Conservation (phyloP, 2,888 invertebrate species). For the Labia minor region DNA sequence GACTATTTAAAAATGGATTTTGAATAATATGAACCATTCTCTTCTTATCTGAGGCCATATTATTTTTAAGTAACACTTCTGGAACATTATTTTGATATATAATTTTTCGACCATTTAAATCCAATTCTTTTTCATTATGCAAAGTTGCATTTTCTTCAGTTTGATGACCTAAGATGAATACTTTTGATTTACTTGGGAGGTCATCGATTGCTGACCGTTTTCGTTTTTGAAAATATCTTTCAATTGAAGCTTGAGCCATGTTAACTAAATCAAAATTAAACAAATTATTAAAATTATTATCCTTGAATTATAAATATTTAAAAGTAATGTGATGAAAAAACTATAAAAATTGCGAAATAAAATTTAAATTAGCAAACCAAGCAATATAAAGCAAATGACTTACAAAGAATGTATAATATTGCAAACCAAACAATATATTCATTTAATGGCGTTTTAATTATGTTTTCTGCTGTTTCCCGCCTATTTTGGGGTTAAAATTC, state of each 20-base stretch:
- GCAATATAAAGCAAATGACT: no score
- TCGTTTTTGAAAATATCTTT: conserved; percentile 62
- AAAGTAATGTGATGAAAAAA: no score
- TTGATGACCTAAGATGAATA: conserved; percentile 35
- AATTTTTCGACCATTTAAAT: conserved; percentile 30
- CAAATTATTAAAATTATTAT: not conserved
- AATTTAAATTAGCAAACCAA: no score
- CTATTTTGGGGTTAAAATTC: no score
- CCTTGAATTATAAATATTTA: no score
- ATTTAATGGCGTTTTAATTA: no score
- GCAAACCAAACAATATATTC: no score
- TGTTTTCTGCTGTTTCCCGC: no score
- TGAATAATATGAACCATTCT: not conserved
- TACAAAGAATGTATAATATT: no score
- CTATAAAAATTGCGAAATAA: no score
- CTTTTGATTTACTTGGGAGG: conserved; percentile 45
- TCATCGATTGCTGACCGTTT: conserved; percentile 60
- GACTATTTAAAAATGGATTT: not conserved
- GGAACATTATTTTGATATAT: conserved; percentile 20
- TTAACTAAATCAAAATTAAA: conserved; percentile 18
- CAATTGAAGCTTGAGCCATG: conserved; percentile 70
- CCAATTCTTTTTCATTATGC: conserved; percentile 32
- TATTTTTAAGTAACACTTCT: conserved; percentile 22
- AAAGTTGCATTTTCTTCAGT: not conserved
- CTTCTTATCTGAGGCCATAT: conserved; percentile 21